phyloP scores from a whole-genome alignment of 2,888 invertebrate species.

The Pseudanteris insignis region DNA sequence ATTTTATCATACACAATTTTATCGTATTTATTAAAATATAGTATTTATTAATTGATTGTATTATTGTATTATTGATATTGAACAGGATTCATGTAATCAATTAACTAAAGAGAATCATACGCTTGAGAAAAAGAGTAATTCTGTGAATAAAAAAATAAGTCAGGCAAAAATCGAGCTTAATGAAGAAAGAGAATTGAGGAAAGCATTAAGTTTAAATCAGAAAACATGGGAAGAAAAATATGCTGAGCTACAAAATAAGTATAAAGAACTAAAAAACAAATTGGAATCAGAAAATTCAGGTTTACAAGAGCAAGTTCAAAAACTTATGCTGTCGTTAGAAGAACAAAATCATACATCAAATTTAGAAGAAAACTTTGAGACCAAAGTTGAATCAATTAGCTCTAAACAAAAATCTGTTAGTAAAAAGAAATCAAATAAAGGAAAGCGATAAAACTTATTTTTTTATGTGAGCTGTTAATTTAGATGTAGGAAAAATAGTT shows the following conservation, averaged over 20 bases:
- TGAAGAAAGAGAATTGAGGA: slow-evolving; percentile 87
- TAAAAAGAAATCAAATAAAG: slow-evolving; percentile 19
- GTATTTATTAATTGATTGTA: not conserved
- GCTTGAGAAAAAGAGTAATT: slow-evolving; percentile 77
- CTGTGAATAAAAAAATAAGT: slow-evolving; percentile 73
- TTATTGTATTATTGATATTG: slow-evolving; percentile 67
- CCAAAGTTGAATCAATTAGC: slow-evolving; percentile 70
- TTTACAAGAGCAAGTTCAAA: slow-evolving; percentile 89
- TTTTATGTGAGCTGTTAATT: too few species aligned
- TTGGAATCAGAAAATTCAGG: slow-evolving; percentile 78
- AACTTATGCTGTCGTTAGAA: slow-evolving; percentile 96
- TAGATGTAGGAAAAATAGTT: too few species aligned
- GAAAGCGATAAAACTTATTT: slow-evolving; percentile 26
- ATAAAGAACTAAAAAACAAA: slow-evolving; percentile 59
- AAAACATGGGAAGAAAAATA: slow-evolving; percentile 74
- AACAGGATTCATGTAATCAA: slow-evolving; percentile 47
- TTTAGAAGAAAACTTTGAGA: too few species aligned
- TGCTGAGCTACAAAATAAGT: slow-evolving; percentile 55
- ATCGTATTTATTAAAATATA: too few species aligned
- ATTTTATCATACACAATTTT: too few species aligned
- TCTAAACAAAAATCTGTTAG: slow-evolving; percentile 52
- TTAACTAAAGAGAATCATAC: slow-evolving; percentile 74
- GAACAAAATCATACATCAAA: slow-evolving; percentile 77
- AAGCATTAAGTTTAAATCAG: slow-evolving; percentile 80
- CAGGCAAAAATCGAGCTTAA: slow-evolving; percentile 76